These are phyloP conservation scores for Lytechinus pictus DNA, from an alignment of 35 echinoderm and acorn worm species.

Conservation along the genomic window DNA sequence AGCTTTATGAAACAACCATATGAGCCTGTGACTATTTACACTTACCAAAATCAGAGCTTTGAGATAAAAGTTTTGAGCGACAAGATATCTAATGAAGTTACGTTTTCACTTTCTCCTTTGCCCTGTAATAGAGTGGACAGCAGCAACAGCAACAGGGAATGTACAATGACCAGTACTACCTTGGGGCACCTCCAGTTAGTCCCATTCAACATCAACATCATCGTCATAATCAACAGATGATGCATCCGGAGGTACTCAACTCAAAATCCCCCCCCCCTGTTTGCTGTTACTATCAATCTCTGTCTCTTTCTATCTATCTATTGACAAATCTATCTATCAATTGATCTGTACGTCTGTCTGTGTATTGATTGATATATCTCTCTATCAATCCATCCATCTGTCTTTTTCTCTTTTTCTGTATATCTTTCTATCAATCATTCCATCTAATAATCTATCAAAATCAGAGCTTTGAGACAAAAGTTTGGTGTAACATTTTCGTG, in stretches of 20 bases:
- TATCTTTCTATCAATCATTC: no score
- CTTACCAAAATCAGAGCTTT: no score
- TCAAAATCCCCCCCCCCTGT: background rate
- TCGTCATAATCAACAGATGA: constrained; percentile 18
- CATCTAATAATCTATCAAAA: no score
- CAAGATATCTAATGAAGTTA: background rate
- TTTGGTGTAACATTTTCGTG: background rate
- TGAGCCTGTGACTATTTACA: no score
- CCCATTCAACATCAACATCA: background rate
- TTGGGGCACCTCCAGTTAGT: background rate
- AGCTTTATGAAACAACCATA: no score
- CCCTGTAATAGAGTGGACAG: background rate
- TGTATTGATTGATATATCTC: no score
- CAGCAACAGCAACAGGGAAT: background rate
- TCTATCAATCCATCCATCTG: no score
- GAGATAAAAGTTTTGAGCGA: background rate
- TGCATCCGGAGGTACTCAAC: background rate
- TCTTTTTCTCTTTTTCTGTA: no score
- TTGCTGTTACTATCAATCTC: background rate
- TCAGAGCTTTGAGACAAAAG: no score
- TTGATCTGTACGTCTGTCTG: no score
- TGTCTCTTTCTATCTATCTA: background rate
- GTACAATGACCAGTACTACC: constrained; percentile 37
- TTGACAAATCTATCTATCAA: no score
- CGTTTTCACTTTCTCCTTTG: constrained; percentile 13